A percentile compares a stretch with the other conserved stretches of the same genome.
Evolutionary conservation across 2,113 vertebrate genomes (phyloP).

Genomic region (Pachycephala philippinensis): DNA sequence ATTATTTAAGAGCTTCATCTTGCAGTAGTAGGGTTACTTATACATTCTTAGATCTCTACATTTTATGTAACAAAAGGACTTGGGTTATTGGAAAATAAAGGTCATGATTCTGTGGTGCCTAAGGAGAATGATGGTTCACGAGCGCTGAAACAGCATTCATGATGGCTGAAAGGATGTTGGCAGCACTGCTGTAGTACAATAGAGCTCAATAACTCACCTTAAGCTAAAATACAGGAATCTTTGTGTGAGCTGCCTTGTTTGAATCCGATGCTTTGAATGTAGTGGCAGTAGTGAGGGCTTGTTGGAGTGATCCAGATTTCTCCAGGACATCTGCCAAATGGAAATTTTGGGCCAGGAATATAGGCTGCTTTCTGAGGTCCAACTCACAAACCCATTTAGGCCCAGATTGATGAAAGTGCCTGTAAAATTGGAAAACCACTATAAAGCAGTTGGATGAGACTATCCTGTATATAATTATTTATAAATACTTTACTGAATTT

Average conservation of each 20-base stretch:
- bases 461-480: neutral
- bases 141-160: rapidly evolving
- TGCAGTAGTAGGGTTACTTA: neutral
- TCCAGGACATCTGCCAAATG: neutral
- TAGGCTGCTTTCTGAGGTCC: neutral
- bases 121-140: neutral
- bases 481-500: neutral
- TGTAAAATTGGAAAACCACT: neutral
- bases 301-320: neutral
- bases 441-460: neutral
- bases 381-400: neutral
- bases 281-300: neutral
- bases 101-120: neutral
- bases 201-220: neutral
- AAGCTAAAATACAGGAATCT: neutral
- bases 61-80: neutral
- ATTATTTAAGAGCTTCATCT: neutral
- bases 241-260: rapidly evolving
- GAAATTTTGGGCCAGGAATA: neutral
- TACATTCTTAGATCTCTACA: neutral
- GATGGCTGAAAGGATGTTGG: neutral
- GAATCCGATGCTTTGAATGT: neutral
- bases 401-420: neutral
- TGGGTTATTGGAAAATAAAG: neutral
- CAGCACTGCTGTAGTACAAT: neutral